Conservation (phyloP, 2,888 invertebrate genomes). For the Bombyx huttoni region DNA sequence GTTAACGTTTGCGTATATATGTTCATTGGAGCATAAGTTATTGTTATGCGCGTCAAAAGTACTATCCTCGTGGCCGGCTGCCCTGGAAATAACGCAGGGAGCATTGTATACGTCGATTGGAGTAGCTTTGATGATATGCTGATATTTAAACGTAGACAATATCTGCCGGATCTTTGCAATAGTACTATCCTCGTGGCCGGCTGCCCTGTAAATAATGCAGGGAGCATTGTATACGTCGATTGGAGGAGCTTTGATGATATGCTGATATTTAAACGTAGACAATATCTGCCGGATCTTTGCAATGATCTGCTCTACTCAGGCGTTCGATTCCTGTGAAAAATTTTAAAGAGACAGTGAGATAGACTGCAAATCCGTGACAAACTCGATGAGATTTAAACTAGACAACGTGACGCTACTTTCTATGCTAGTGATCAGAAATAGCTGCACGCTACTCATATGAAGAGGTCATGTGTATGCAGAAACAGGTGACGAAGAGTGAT, state of each 20-base stretch:
- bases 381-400: slow-evolving; percentile 7
- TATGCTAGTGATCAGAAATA: slow-evolving; percentile 44
- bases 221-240: slow-evolving; percentile 63
- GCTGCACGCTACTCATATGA: slow-evolving; percentile 45
- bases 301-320: slow-evolving; percentile 91
- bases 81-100: slow-evolving; percentile 40
- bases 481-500: slow-evolving; percentile 35
- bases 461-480: slow-evolving; percentile 33
- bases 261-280: slow-evolving; percentile 80
- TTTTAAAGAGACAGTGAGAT: slow-evolving; percentile 53
- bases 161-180: slow-evolving; percentile 80
- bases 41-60: slow-evolving; percentile 52
- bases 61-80: slow-evolving; percentile 47
- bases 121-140: slow-evolving; percentile 70
- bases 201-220: slow-evolving; percentile 38
- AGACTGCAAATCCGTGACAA: slow-evolving; percentile 18
- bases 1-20: slow-evolving; percentile 51
- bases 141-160: slow-evolving; percentile 81
- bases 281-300: slow-evolving; percentile 86
- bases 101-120: slow-evolving; percentile 64
- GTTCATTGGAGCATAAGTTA: slow-evolving; percentile 31
- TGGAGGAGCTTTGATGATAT: slow-evolving; percentile 65
- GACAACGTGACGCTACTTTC: slow-evolving; percentile 39
- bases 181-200: slow-evolving; percentile 50
- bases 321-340: slow-evolving; percentile 84